A percentile compares a stretch with the other conserved stretches of the same genome.
Conservation (phyloP, 2,888 invertebrate species). For the Drosophila mimetica region DNA sequence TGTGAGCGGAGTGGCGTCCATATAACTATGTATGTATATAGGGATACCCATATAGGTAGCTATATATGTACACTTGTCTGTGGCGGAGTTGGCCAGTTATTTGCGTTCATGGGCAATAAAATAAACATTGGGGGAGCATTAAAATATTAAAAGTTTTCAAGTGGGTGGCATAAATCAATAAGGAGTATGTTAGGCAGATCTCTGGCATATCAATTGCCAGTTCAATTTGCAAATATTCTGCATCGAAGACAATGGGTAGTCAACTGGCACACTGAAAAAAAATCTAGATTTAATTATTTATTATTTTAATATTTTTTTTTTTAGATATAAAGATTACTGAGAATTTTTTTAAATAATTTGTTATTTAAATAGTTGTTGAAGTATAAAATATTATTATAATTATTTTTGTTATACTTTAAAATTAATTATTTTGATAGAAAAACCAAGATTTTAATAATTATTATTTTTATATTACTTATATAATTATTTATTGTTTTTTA, state of each 20-base stretch:
- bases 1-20: slow-evolving; percentile 15
- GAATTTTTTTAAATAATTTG: too few relatives aligned
- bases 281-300: background rate
- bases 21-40: background rate
- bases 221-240: slow-evolving; percentile 16
- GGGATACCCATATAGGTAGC: slow-evolving; percentile 37
- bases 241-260: slow-evolving; percentile 10
- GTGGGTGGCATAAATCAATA: slow-evolving; percentile 48
- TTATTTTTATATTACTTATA: too few relatives aligned
- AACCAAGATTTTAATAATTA: too few relatives aligned
- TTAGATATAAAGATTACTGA: too few relatives aligned
- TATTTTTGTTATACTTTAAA: too few relatives aligned
- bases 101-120: slow-evolving; percentile 27
- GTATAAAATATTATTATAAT: too few relatives aligned
- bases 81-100: slow-evolving; percentile 15
- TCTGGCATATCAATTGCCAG: slow-evolving; percentile 12
- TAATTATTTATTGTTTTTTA: too few relatives aligned
- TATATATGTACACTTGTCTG: slow-evolving; percentile 1
- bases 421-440: too few relatives aligned
- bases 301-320: background rate
- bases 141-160: slow-evolving; percentile 38
- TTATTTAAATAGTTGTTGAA: too few relatives aligned
- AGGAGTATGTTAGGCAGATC: slow-evolving; percentile 16
- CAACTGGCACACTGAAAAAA: background rate
- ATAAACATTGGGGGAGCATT: slow-evolving; percentile 35